Evolutionary conservation across 2,888 invertebrate species (phyloP), one percentile per base, ranked within the genome.

Genomic region (Silvanus unidentatus): DNA sequence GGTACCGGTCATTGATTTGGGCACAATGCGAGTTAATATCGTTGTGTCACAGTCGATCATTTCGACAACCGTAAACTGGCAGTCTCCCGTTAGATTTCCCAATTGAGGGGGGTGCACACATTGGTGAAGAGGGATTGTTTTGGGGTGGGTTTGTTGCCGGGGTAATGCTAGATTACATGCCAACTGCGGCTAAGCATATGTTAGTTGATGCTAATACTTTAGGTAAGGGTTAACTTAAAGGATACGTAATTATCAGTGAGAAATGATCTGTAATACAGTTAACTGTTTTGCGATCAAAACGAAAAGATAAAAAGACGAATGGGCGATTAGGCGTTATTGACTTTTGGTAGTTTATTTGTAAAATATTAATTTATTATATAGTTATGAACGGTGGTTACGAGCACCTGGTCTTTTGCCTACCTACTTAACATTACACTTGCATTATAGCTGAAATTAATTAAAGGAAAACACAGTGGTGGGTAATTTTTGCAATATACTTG

Each of bases 31-130:
- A 64, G 65, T 68, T 69, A 69, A 67, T 68, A 64, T 60, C 62
- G 50, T 56, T 57, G 57, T 68, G 70, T 70, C 70, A 66, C 64
- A 68, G 66, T 68, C 62, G 66, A 70, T 70, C 65, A 69, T 63
- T 58, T 58, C 55, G 56, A 59, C 55, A 55, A 58, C 54, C 60
- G 56, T 60, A 57, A 58, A 60, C 49, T 42, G 44, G 50, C 40
- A 34, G 43, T 22, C 32, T 32, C 32, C 32, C 32, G 32, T 3
- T 11, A 8, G 3, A 8, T 3, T 32, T 12, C 3, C 22, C 22
- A 43, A 48, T 34, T 13, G 47, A 39, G 49, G 38, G n/a, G 45
- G 48, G 27, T 44, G 49, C 34, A 22, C 3, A 22, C 32, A 47
- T 44, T 45, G 44, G 49, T 47, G 44, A 47, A 36, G 40, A 37